phyloP scores from a whole-genome alignment of 2,888 invertebrate species.

The Phasia obesa region DNA sequence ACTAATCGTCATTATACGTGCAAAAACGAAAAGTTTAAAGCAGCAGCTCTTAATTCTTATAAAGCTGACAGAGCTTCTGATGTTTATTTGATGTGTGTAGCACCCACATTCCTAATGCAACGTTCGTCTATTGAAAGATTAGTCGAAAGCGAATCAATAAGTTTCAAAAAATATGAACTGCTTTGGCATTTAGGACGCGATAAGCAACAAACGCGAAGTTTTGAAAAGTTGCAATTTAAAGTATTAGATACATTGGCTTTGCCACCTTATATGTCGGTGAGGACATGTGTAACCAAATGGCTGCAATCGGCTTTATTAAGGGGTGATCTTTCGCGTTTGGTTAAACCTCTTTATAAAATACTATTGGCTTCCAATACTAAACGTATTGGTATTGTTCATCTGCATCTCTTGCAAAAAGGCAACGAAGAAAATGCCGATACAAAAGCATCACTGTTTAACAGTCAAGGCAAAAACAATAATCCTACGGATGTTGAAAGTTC shows the following conservation, averaged over 20 bases:
- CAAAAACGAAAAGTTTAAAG: slow-evolving; percentile 21
- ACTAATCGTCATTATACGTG: slow-evolving; percentile 33
- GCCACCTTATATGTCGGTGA: slow-evolving; percentile 80
- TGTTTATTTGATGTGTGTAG: slow-evolving; percentile 80
- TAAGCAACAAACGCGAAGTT: slow-evolving; percentile 83
- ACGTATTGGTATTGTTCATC: slow-evolving; percentile 90
- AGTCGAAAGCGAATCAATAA: slow-evolving; percentile 80
- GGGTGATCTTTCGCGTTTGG: slow-evolving; percentile 89
- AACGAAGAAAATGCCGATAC: slow-evolving; percentile 77
- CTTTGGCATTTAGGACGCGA: slow-evolving; percentile 91
- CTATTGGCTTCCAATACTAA: slow-evolving; percentile 91
- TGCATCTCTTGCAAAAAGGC: slow-evolving; percentile 85
- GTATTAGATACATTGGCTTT: slow-evolving; percentile 83
- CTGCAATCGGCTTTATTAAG: slow-evolving; percentile 88
- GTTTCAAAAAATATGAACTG: slow-evolving; percentile 82
- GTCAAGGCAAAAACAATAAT: slow-evolving; percentile 48
- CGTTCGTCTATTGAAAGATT: slow-evolving; percentile 75
- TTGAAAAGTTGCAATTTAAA: slow-evolving; percentile 87
- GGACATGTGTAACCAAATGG: slow-evolving; percentile 88
- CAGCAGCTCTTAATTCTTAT: slow-evolving; percentile 76
- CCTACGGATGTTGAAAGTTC: slow-evolving; percentile 77
- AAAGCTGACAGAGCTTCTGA: slow-evolving; percentile 79
- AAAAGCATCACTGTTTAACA: slow-evolving; percentile 75
- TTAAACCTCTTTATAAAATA: slow-evolving; percentile 90
- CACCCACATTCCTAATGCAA: slow-evolving; percentile 74